Evolutionary conservation across 1,140 invertebrate genomes (phyloP).

Genomic region (Pseudoatta argentina): DNA sequence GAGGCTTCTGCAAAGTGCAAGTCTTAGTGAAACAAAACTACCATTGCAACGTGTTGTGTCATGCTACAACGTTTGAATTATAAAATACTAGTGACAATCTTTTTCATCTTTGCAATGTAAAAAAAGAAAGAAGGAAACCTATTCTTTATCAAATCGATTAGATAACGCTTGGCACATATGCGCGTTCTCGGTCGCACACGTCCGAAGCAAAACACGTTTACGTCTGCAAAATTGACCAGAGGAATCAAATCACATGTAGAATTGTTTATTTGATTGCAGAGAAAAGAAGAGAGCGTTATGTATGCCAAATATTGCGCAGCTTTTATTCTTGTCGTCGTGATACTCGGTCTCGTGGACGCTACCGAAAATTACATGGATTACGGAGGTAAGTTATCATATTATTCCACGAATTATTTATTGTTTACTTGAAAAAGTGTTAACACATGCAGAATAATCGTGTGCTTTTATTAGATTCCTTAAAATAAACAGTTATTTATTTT

Average conservation of each 20-base stretch:
- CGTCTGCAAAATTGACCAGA: background rate
- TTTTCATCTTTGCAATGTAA: background rate
- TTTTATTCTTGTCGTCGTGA: conserved; percentile 52
- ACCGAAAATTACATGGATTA: conserved; percentile 80
- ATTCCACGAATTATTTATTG: background rate
- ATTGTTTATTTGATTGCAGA: conserved; percentile 64
- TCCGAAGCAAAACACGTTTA: background rate
- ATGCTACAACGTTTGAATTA: background rate
- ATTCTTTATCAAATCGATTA: conserved; percentile 33
- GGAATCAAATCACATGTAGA: background rate
- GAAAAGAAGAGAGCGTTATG: conserved; percentile 56
- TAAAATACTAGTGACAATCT: background rate
- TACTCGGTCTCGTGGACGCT: conserved; percentile 61
- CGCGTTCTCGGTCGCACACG: background rate
- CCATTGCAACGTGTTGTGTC: background rate
- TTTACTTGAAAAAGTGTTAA: background rate
- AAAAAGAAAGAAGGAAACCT: background rate
- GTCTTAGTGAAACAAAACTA: background rate
- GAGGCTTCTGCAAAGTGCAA: conserved; percentile 1
- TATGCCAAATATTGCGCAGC: conserved; percentile 53
- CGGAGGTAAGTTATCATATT: conserved; percentile 67
- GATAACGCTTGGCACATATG: conserved; percentile 34
- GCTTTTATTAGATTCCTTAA: background rate
- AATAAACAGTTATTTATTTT: background rate
- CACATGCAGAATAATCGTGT: background rate